Percentiles rank a stretch among this genome's conserved stretches.
Conservation (phyloP, 2,797 vertebrate species). For the Ataeniobius toweri region DNA sequence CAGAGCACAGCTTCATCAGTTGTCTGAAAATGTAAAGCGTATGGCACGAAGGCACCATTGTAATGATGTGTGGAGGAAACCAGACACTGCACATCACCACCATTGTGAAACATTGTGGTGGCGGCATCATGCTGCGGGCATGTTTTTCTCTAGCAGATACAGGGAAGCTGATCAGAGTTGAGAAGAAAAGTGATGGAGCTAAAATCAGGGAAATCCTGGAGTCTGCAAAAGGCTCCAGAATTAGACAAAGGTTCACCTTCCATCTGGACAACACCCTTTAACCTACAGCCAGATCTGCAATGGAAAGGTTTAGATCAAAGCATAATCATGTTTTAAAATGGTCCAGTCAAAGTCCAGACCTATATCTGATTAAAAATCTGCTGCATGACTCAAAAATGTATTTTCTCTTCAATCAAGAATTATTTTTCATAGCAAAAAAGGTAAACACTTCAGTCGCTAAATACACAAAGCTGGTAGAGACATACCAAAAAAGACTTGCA, state of each 20-base stretch:
- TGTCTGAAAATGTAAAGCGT: background rate
- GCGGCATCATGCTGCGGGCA: no score
- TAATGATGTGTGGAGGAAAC: background rate
- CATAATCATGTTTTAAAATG: background rate
- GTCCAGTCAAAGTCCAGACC: background rate
- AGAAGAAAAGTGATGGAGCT: no score
- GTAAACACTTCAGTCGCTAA: background rate
- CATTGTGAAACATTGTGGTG: background rate
- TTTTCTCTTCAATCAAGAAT: background rate
- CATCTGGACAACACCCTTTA: no score
- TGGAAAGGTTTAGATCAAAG: background rate
- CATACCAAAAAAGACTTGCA: no score
- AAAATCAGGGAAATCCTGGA: no score
- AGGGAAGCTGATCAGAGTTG: no score
- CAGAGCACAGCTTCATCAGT: background rate
- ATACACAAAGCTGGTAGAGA: background rate
- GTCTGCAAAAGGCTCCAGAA: no score
- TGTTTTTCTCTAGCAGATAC: no score
- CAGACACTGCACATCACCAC: background rate
- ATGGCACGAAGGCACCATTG: background rate
- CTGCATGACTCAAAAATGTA: no score
- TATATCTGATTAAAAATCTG: background rate
- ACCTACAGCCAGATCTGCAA: background rate
- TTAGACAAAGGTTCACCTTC: no score
- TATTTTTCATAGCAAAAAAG: background rate